phyloP scores from a whole-genome alignment of 1,140 invertebrate genomes.

The Pemphigus obesinymphae region DNA sequence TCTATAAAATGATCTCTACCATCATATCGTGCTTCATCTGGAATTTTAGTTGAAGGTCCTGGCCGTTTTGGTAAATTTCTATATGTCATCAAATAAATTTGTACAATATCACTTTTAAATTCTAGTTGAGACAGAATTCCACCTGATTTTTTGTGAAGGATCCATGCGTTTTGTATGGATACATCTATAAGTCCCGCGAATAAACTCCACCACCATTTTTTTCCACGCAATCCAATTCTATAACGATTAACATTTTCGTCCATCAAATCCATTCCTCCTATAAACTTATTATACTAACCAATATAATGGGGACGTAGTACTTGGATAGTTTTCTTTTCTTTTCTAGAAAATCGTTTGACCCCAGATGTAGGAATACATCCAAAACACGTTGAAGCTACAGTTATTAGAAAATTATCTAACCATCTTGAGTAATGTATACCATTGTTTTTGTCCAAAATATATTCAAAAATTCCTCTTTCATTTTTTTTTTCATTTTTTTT shows the following conservation, averaged over 20 bases:
- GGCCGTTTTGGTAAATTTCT: too few relatives aligned
- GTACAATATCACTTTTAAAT: too few relatives aligned
- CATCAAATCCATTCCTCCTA: conserved; percentile 43
- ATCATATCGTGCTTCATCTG: background rate
- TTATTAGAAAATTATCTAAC: conserved; percentile 9
- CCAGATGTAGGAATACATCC: background rate
- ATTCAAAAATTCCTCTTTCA: background rate
- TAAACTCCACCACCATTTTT: conserved; percentile 46
- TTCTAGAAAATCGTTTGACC: background rate
- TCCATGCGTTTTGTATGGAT: background rate
- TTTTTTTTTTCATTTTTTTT: background rate
- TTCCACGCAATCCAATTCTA: conserved; percentile 42
- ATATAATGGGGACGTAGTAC: background rate
- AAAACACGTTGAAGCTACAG: background rate
- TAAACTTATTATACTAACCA: background rate
- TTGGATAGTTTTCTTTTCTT: background rate
- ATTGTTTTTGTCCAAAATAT: background rate
- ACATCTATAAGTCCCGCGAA: background rate
- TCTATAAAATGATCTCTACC: background rate
- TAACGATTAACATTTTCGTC: conserved; percentile 44
- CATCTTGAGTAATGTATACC: background rate
- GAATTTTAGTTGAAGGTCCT: too few relatives aligned
- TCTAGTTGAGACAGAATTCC: too few relatives aligned
- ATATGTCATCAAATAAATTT: too few relatives aligned
- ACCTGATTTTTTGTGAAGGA: too few relatives aligned